Evolutionary conservation across 2,113 vertebrate genomes (phyloP).

Genomic region (Platysteira castanea): DNA sequence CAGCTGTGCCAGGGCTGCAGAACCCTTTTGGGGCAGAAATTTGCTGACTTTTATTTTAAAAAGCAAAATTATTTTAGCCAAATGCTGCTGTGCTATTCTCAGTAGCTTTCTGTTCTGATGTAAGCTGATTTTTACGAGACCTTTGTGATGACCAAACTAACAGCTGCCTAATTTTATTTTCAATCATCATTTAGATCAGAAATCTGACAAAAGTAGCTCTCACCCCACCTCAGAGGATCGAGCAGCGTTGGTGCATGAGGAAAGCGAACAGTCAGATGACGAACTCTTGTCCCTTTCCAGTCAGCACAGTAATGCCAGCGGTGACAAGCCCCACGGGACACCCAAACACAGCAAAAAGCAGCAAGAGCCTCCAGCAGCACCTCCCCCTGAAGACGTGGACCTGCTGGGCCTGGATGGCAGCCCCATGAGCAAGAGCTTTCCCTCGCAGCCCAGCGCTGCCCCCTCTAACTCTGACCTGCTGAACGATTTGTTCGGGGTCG

Average conservation of each 20-base stretch:
- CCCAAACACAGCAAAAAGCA: constrained; percentile 75
- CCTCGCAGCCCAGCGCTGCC: constrained; percentile 70
- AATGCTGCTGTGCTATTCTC: neutral
- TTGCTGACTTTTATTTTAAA: neutral
- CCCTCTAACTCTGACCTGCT: constrained; percentile 87
- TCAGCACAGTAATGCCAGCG: constrained; percentile 84
- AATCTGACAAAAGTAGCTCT: constrained; percentile 75
- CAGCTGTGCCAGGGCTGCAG: neutral
- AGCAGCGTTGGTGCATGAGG: constrained; percentile 82
- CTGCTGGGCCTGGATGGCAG: constrained; percentile 88
- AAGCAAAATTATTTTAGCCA: neutral
- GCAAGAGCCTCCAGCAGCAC: constrained; percentile 52
- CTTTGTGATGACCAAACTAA: neutral
- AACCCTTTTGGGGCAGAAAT: neutral
- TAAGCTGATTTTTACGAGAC: neutral
- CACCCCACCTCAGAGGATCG: constrained; percentile 81
- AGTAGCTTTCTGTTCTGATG: neutral
- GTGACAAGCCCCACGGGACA: constrained; percentile 72
- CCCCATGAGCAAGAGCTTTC: constrained; percentile 66
- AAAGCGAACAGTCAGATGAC: constrained; percentile 96
- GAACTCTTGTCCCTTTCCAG: constrained; percentile 96
- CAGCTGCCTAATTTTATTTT: constrained; percentile 40
- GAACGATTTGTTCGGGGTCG: constrained; percentile 87
- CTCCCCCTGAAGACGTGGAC: constrained; percentile 84
- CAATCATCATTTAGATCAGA: constrained; percentile 73